Percentiles rank a stretch among this genome's conserved stretches.
phyloP scores from a whole-genome alignment of 2,113 vertebrate species.

The Ptyas mucosa region DNA sequence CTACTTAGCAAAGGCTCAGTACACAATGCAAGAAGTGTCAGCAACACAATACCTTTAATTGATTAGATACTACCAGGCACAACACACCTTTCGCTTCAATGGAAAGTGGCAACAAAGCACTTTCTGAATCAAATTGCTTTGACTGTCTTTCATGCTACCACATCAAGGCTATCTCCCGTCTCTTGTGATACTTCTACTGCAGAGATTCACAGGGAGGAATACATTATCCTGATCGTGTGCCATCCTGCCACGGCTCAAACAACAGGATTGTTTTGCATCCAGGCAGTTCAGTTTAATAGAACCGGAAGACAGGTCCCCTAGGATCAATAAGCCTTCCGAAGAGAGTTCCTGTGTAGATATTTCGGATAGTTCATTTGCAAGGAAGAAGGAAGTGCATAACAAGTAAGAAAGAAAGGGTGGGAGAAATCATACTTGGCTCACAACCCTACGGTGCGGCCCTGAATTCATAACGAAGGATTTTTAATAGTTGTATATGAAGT shows the following conservation, averaged over 20 bases:
- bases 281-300: neutral
- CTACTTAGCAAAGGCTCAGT: neutral
- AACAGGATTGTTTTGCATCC: neutral
- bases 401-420: neutral
- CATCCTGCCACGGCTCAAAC: neutral
- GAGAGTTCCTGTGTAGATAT: conserved; percentile 26
- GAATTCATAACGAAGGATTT: neutral
- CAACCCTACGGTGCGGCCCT: neutral
- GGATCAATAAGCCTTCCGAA: conserved; percentile 43
- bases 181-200: neutral
- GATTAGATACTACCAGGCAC: neutral
- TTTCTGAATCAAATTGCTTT: neutral
- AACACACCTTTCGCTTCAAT: neutral
- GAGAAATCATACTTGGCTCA: neutral
- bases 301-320: conserved; percentile 23
- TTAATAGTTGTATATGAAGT: neutral
- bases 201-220: neutral
- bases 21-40: rapidly evolving
- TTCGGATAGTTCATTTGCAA: conserved; percentile 36
- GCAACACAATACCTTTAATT: neutral
- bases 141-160: neutral
- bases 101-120: neutral
- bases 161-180: neutral
- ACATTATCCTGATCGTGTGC: neutral
- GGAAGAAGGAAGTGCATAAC: conserved; percentile 35